phyloP scores from a whole-genome alignment of 2,113 vertebrate species.

The Oxyura jamaicensis region DNA sequence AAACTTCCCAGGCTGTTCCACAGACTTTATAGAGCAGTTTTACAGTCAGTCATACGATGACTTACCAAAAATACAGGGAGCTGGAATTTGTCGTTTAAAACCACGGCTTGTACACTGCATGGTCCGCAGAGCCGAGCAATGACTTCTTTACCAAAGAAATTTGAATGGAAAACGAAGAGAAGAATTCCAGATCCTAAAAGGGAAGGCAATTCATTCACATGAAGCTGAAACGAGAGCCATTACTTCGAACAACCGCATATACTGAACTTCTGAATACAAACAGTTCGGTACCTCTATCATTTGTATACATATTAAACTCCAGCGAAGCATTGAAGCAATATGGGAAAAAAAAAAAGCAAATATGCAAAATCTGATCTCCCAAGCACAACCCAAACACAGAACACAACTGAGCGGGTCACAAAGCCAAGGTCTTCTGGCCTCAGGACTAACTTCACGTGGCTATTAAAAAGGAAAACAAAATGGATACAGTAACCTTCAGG shows the following conservation, averaged over 20 bases:
- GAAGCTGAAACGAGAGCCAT: neutral
- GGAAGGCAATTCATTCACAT: neutral
- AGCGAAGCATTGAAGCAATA: neutral
- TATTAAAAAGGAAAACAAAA: neutral
- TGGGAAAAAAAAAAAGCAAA: neutral
- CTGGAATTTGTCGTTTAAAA: conserved; percentile 97
- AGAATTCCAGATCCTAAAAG: conserved; percentile 89
- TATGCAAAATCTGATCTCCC: neutral
- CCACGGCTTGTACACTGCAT: conserved; percentile 94
- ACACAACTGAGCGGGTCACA: neutral
- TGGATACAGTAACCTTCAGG: neutral
- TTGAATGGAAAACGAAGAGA: conserved; percentile 94
- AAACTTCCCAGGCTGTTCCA: neutral
- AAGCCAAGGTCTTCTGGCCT: neutral
- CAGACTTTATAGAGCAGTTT: neutral
- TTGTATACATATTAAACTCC: neutral
- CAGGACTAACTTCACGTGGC: neutral
- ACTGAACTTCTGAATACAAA: neutral
- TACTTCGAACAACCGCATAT: neutral
- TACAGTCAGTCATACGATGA: neutral
- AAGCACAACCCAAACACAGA: neutral
- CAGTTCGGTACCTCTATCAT: neutral
- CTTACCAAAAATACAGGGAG: conserved; percentile 94
- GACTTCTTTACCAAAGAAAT: conserved; percentile 88
- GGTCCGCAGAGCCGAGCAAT: conserved; percentile 91